Conservation (phyloP, 2,888 invertebrate genomes). For the Cataglyphis livida region DNA sequence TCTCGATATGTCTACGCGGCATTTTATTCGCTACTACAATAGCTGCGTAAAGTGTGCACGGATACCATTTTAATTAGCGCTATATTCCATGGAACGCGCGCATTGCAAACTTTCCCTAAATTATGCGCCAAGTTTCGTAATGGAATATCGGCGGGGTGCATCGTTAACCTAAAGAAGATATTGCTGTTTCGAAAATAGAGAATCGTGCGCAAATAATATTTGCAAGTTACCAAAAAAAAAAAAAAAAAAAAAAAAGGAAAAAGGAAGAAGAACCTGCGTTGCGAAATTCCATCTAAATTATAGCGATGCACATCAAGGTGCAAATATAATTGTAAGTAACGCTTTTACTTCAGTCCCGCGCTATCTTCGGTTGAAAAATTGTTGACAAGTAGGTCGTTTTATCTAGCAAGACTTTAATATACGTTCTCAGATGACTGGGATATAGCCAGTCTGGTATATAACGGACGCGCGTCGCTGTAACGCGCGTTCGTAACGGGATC, state of each 20-base stretch:
- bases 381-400: slow-evolving; percentile 45
- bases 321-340: slow-evolving; percentile 25
- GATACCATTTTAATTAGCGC: slow-evolving; percentile 28
- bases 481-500: slow-evolving; percentile 50
- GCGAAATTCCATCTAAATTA: background rate
- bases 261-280: too few species aligned
- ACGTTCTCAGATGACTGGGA: slow-evolving; percentile 53
- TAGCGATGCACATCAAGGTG: background rate
- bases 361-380: slow-evolving; percentile 44
- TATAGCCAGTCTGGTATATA: slow-evolving; percentile 28
- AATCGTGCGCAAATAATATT: background rate
- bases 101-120: slow-evolving; percentile 15
- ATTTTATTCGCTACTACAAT: background rate
- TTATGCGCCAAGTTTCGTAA: slow-evolving; percentile 20
- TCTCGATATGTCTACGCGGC: background rate
- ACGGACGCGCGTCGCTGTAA: slow-evolving; percentile 33
- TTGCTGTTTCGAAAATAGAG: background rate
- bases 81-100: slow-evolving; percentile 1
- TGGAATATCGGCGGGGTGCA: slow-evolving; percentile 2
- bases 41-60: background rate
- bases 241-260: too few species aligned
- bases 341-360: background rate
- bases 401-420: slow-evolving; percentile 44
- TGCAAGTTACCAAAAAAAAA: background rate
- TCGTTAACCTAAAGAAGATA: slow-evolving; percentile 32